A percentile compares a stretch with the other conserved stretches of the same genome.
Evolutionary conservation across 2,888 invertebrate genomes (phyloP).

Genomic region (Yponomeuta cagnagella): DNA sequence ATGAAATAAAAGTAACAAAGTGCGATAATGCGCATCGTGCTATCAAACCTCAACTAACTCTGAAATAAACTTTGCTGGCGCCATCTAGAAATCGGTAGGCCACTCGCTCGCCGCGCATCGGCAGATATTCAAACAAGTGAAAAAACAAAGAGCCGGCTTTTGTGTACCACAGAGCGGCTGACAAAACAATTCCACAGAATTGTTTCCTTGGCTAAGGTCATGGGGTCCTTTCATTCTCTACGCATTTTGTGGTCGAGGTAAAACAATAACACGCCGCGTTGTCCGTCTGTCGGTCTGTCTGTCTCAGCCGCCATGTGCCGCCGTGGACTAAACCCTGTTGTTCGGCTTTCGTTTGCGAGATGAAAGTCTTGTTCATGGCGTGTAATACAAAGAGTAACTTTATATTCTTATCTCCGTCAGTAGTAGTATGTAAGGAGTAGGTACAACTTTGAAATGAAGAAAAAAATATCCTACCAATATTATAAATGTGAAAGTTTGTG

Average conservation of each 20-base stretch:
- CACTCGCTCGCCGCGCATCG: too few species aligned
- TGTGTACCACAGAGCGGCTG: background rate
- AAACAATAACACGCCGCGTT: background rate
- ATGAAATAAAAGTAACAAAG: too few species aligned
- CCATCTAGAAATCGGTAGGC: too few species aligned
- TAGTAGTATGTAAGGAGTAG: too few species aligned
- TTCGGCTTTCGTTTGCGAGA: conserved; percentile 4
- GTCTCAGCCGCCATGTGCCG: conserved; percentile 27
- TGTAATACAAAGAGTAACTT: background rate
- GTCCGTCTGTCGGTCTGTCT: conserved; percentile 23
- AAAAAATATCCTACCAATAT: too few species aligned
- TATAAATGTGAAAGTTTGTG: too few species aligned
- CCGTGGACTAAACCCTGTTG: conserved; percentile 16
- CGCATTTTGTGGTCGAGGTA: background rate
- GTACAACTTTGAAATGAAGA: too few species aligned
- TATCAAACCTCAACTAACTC: too few species aligned
- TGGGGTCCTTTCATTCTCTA: background rate
- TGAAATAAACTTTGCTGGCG: too few species aligned
- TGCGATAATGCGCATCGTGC: too few species aligned
- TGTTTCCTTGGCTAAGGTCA: background rate
- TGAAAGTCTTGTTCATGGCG: background rate
- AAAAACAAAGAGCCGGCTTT: background rate
- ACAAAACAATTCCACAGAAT: background rate
- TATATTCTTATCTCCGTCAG: too few species aligned
- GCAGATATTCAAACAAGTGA: background rate